Evolutionary conservation across 2,797 vertebrate genomes (phyloP), one percentile per base, ranked within the genome.

Genomic region (Masticophis lateralis): DNA sequence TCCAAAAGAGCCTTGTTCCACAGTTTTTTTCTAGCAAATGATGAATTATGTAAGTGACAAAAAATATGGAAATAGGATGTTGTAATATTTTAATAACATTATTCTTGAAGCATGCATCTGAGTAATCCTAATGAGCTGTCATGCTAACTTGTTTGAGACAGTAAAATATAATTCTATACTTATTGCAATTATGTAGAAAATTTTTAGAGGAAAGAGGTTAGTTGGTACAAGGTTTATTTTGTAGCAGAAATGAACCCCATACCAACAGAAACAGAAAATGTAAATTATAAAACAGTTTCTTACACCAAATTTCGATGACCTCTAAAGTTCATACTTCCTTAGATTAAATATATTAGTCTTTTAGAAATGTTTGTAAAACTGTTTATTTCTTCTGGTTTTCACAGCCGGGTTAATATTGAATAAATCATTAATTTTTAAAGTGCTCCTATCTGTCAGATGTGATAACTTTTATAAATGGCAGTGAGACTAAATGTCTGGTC

Each of bases 71-170:
- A 63, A 63, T 86, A 61, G 20, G 0, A 2, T 53, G 25, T 66
- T 91, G 88, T 92, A 53, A 53, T 63, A 47, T 88, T 89, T 83
- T 83, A 79, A 88, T 51, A 59, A 69, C 86, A 60, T 88, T 92
- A 20, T 18, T 92, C 79, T 74, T 9, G 13, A 92, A 8, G 57
- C 14, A 79, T 47, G 28, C 12, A 59, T 74, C 22, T 3, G 14
- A 88, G 5, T 88, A 16, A 69, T 32, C 86, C 87, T 25, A 61
- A 56, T 10, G n/a, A 88, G 25, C 69, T 13, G 32, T 74, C 22
- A 60, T 32, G 43, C 27, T 27, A 32, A 2, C 32, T 86, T 91
- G 18, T 87, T 47, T 88, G 27, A 74, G 61, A 61, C 43, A 88
- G 32, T 88, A 56, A 18, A 25, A 92, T 88, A 18, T 74, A 37